These are phyloP conservation scores for Hyposoter dolosus DNA, from an alignment of 2,888 invertebrate species.

Conservation along the genomic window DNA sequence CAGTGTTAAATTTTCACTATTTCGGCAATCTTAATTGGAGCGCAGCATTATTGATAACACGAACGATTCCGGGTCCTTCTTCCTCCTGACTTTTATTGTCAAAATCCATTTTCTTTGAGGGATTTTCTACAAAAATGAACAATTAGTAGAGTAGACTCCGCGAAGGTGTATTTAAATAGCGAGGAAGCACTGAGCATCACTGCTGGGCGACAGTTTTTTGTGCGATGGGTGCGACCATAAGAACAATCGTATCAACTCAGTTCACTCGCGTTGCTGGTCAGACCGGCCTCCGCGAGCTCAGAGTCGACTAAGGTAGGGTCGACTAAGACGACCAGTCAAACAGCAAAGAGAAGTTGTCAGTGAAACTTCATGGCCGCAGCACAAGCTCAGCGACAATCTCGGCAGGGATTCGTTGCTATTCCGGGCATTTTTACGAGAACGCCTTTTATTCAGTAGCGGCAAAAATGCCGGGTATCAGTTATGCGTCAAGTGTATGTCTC, in stretches of 20 bases:
- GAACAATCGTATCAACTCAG: constrained; percentile 83
- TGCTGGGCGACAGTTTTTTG: constrained; percentile 83
- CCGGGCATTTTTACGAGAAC: constrained; percentile 82
- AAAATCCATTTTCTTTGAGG: not conserved
- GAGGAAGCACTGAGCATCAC: constrained; percentile 77
- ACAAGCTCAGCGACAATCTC: constrained; percentile 59
- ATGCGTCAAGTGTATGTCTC: constrained; percentile 76
- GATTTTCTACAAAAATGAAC: not conserved
- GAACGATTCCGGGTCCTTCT: not conserved
- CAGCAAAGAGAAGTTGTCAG: constrained; percentile 69
- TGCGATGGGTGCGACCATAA: constrained; percentile 81
- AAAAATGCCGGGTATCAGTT: constrained; percentile 81
- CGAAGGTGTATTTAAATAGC: constrained; percentile 22
- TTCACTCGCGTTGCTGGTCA: constrained; percentile 76
- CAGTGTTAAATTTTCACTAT: not conserved
- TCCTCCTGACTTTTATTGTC: not conserved
- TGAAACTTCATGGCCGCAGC: constrained; percentile 69
- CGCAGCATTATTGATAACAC: not conserved
- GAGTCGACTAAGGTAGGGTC: constrained; percentile 50
- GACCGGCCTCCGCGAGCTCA: constrained; percentile 59
- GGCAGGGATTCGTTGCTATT: constrained; percentile 80
- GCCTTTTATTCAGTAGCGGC: constrained; percentile 81
- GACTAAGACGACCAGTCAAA: constrained; percentile 70
- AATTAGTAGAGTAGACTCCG: not conserved
- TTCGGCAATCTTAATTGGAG: not conserved